Conservation (phyloP, 2,113 vertebrate genomes). For the Zingel zingel region DNA sequence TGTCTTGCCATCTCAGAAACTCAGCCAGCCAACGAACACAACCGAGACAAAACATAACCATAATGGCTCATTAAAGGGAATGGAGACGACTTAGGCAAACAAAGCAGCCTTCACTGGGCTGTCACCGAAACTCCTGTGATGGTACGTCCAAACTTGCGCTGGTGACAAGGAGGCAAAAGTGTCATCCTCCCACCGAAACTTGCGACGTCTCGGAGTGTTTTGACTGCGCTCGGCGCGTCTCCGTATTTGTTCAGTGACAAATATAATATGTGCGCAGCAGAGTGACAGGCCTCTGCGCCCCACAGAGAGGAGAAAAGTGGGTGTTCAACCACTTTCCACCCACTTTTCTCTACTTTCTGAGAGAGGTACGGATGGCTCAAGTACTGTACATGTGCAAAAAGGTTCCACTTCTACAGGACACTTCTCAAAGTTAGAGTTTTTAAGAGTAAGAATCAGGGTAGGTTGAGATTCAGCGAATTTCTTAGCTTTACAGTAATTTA, state of each 20-base stretch:
- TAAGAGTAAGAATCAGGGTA: background rate
- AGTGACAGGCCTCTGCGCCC: slow-evolving; percentile 62
- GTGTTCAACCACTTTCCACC: slow-evolving; percentile 4
- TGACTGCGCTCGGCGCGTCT: slow-evolving; percentile 59
- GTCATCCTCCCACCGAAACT: slow-evolving; percentile 70
- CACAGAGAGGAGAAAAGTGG: slow-evolving; percentile 14
- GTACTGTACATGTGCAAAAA: background rate
- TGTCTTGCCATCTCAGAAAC: slow-evolving; percentile 71
- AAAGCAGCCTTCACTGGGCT: slow-evolving; percentile 85
- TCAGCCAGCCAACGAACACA: slow-evolving; percentile 78
- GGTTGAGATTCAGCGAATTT: background rate
- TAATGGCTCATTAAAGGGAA: slow-evolving; percentile 86
- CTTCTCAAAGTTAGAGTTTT: background rate
- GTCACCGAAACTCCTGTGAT: slow-evolving; percentile 78
- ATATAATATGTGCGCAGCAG: slow-evolving; percentile 59
- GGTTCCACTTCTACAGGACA: background rate
- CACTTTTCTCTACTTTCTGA: slow-evolving; percentile 7
- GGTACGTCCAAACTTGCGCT: slow-evolving; percentile 67
- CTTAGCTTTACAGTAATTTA: background rate
- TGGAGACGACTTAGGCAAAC: slow-evolving; percentile 83
- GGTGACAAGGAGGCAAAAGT: slow-evolving; percentile 74
- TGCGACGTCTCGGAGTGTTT: slow-evolving; percentile 57
- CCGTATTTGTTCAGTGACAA: slow-evolving; percentile 72
- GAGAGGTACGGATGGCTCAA: slow-evolving; percentile 23
- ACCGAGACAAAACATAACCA: slow-evolving; percentile 77